Evolutionary conservation across 2,797 vertebrate genomes (phyloP), one percentile per base, ranked within the genome.

Genomic region (Echeneis naucrates): DNA sequence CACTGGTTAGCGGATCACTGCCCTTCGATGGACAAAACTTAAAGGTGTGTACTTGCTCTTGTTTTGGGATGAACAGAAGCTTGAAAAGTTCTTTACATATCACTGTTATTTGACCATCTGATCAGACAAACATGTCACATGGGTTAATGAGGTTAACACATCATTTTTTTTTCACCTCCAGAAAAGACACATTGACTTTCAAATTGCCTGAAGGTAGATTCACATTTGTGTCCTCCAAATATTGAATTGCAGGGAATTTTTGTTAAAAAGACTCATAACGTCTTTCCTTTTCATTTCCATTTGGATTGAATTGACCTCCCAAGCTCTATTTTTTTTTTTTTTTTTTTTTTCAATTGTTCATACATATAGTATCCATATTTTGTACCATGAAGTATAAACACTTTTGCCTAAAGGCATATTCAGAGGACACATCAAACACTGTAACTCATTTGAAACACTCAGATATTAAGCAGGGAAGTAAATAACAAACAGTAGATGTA

Each of bases 1-100:
- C 98, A 2, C 95, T 99, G 8, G 97, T 99, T 93, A 99, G 98
- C 76, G 97, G 98, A 38, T 99, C 98, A 4, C 94, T 99, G 80
- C 98, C 98, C 81, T 99, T 99, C 2, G 98, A 99, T 37, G 98
- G 98, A 24, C 98, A 99, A 85, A 99, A 99, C 87, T 91, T 99
- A 68, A 99, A 99, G 97, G 98, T 99, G 72, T 24, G 85, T 4
- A 5, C 26, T 35, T 50, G 10, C 17, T 68, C 30, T 67, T 14
- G 10, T 37, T 40, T 35, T 54, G 16, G 3, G 14, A 53, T 8
- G 6, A 8, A 45, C 45, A n/a, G 33, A 27, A n/a, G 6, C 53
- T 26, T 11, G 0, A 2, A 21, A 26, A 26, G 24, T 2, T 37
- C 35, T 37, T 42, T 42, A 42, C 5, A 5, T 19, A 42, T 17